Percentiles rank a stretch among this genome's conserved stretches.
Conservation (phyloP, 2,888 invertebrate species). For the Linnaemya tessellans region DNA sequence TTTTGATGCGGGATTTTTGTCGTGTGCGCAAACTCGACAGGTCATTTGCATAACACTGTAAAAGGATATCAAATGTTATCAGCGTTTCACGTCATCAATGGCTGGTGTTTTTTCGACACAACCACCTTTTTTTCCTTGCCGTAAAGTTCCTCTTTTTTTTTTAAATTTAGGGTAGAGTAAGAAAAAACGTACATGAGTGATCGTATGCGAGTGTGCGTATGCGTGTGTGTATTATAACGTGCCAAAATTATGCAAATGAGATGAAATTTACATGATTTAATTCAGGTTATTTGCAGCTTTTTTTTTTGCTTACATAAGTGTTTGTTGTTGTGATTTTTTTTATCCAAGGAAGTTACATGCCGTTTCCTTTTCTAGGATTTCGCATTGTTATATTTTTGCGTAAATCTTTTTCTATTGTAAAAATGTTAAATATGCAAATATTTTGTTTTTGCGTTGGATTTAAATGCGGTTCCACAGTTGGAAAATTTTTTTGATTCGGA, state of each 20-base stretch:
- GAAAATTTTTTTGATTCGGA: slow-evolving; percentile 60
- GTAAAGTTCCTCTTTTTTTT: not conserved
- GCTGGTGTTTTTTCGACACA: slow-evolving; percentile 60
- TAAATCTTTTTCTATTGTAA: slow-evolving; percentile 60
- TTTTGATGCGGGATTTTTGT: slow-evolving; percentile 58
- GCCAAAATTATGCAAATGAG: slow-evolving; percentile 79
- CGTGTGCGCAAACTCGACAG: slow-evolving; percentile 76
- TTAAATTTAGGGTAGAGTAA: slow-evolving; percentile 49
- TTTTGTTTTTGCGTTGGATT: slow-evolving; percentile 48
- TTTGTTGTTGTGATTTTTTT: slow-evolving; percentile 13
- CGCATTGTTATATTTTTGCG: slow-evolving; percentile 17
- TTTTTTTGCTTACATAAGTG: slow-evolving; percentile 6
- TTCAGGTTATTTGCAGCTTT: slow-evolving; percentile 51
- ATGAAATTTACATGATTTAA: slow-evolving; percentile 45
- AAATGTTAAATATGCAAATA: slow-evolving; percentile 75
- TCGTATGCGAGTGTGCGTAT: slow-evolving; percentile 3
- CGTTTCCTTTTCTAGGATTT: slow-evolving; percentile 58
- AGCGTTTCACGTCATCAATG: slow-evolving; percentile 17
- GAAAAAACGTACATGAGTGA: not conserved
- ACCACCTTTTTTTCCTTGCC: slow-evolving; percentile 47
- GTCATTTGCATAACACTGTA: slow-evolving; percentile 82
- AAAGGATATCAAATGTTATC: slow-evolving; percentile 60
- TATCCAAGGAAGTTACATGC: slow-evolving; percentile 64
- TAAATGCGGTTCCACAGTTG: slow-evolving; percentile 72
- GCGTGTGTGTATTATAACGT: slow-evolving; percentile 65